phyloP scores from a whole-genome alignment of 64 coral and sea anemone species.

The Catalaphyllia jardinei region DNA sequence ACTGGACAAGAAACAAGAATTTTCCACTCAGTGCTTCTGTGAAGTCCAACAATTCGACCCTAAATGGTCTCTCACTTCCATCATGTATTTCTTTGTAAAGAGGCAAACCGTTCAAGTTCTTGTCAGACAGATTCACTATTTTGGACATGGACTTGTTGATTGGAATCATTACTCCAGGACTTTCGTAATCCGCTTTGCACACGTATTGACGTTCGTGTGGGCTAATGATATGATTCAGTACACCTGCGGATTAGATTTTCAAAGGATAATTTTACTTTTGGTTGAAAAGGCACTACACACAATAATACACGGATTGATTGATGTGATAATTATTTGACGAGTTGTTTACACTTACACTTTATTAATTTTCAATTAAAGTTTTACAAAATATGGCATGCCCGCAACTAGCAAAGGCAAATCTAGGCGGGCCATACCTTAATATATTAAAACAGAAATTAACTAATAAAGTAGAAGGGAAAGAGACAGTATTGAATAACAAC shows the following conservation, averaged over 20 bases:
- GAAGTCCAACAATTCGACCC: neutral
- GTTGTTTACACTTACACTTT: too few relatives aligned
- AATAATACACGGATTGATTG: too few relatives aligned
- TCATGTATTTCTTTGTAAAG: conserved; percentile 18
- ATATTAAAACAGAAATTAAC: too few relatives aligned
- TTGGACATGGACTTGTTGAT: conserved; percentile 78
- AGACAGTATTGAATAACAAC: too few relatives aligned
- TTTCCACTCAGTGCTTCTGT: conserved; percentile 52
- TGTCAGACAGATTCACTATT: conserved; percentile 54
- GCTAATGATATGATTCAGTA: conserved; percentile 69
- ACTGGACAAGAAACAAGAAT: conserved; percentile 67
- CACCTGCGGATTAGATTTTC: conserved; percentile 31
- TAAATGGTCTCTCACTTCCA: neutral
- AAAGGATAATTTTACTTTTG: neutral
- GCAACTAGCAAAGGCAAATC: too few relatives aligned
- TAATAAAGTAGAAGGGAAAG: too few relatives aligned
- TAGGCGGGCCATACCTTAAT: too few relatives aligned
- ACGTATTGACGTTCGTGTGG: conserved; percentile 89
- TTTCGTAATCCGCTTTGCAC: conserved; percentile 56
- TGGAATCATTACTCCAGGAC: conserved; percentile 68
- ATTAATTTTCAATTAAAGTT: too few relatives aligned
- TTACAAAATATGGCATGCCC: too few relatives aligned
- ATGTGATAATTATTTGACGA: too few relatives aligned
- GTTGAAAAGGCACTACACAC: too few relatives aligned
- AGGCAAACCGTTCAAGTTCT: neutral